Evolutionary conservation across 2,113 vertebrate genomes (phyloP).

Genomic region (Plestiodon gilberti): DNA sequence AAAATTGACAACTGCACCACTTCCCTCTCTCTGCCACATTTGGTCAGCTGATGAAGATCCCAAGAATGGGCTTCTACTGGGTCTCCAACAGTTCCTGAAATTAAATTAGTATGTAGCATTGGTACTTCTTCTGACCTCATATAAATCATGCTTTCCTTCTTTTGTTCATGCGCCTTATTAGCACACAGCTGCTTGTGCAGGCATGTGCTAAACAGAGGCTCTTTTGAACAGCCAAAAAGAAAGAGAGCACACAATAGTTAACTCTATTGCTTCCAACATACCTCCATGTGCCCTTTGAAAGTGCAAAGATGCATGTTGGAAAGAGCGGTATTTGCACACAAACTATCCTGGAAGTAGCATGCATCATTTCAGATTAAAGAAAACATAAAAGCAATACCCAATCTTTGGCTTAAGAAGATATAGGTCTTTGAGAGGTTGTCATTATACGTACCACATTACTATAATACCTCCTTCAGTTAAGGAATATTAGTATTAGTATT

Average conservation of each 20-base stretch:
- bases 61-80: not conserved
- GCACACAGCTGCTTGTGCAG: not conserved
- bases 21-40: not conserved
- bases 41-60: not conserved
- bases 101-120: not conserved
- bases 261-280: not conserved
- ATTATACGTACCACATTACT: too few relatives aligned
- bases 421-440: too few relatives aligned
- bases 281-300: not conserved
- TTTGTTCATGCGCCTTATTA: not conserved
- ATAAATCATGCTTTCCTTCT: not conserved
- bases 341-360: not conserved
- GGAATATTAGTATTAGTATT: too few relatives aligned
- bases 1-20: too few relatives aligned
- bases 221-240: not conserved
- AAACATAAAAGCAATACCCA: too few relatives aligned
- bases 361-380: not conserved
- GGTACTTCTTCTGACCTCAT: not conserved
- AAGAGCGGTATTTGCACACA: not conserved
- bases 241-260: not conserved
- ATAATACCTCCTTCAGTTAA: too few relatives aligned
- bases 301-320: not conserved
- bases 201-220: not conserved
- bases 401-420: too few relatives aligned
- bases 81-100: not conserved